Evolutionary conservation across 1,140 invertebrate species (phyloP), one percentile per base, ranked within the genome.

Genomic region (Dendrolimus kikuchii): DNA sequence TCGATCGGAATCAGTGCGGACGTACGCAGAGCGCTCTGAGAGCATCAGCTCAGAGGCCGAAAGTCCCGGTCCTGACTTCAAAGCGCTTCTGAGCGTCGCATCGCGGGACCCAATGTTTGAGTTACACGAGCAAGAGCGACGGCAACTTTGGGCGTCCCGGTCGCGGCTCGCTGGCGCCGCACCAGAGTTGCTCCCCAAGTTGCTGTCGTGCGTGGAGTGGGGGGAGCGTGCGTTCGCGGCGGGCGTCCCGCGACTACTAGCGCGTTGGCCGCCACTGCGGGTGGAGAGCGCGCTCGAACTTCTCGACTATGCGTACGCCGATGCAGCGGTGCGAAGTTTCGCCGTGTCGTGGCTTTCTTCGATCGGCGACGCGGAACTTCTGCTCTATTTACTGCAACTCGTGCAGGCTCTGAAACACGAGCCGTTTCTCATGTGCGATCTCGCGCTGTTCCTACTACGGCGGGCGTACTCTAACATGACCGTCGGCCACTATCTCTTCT

Each of bases 321-420:
- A 99, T 88, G 91, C 93, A 53, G 89, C 91, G 38, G 95, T 99
- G 4, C 86, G 98, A 53, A 92, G 91, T 77, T 99, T 96, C 88
- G 97, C 98, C n/a, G 95, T 99, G 1, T 89, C 92, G 45, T 98
- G 96, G 81, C 87, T 99, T 7, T 50, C 5, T 55, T 38, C 51
- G 44, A 23, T 40, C 59, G 93, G 91, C 62, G 93, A 95, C 71
- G 94, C 95, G 73, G 93, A 95, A 61, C 84, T 95, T 4, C 89
- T 92, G 46, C 76, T 95, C 2, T 95, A 93, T 77, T 87, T 99
- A 5, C 88, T 99, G 5, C 98, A 99, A 78, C 85, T 99, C 55
- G 96, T 99, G 5, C 98, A 99, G 89, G 96, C 96, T 2, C 83
- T 99, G 46, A 99, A 99, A 77, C 97, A 98, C 79, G 98, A 99